Conservation (phyloP, 2,888 invertebrate species). For the Venusia cambrica region DNA sequence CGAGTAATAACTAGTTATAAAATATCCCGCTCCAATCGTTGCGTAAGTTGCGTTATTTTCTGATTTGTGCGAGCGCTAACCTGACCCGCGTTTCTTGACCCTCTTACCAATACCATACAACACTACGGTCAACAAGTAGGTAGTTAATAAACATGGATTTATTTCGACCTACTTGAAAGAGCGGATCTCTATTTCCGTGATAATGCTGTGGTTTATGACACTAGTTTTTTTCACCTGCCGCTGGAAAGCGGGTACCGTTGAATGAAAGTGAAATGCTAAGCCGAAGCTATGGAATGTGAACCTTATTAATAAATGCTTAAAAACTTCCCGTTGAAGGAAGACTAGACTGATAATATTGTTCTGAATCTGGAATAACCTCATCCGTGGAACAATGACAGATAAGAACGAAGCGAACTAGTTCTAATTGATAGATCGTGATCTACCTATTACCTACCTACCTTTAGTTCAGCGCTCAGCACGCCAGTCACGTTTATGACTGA, state of each 20-base stretch:
- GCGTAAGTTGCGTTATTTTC: constrained; percentile 3
- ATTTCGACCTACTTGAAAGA: constrained; percentile 18
- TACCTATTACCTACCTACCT: too few species aligned
- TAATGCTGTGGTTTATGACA: constrained; percentile 25
- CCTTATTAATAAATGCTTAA: too few species aligned
- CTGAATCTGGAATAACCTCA: background rate
- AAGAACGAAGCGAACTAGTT: constrained; percentile 5
- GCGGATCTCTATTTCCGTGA: constrained; percentile 3
- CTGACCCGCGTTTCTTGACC: too few species aligned
- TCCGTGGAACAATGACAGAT: constrained; percentile 3
- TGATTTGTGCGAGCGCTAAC: constrained; percentile 2
- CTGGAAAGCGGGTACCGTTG: constrained; percentile 27
- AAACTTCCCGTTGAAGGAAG: too few species aligned
- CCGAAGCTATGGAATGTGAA: constrained; percentile 3
- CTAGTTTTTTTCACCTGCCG: too few species aligned
- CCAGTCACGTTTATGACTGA: constrained; percentile 10
- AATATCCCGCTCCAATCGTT: constrained; percentile 5
- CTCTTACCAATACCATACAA: too few species aligned
- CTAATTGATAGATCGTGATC: constrained; percentile 11
- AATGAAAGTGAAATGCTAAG: constrained; percentile 31
- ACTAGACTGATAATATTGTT: too few species aligned
- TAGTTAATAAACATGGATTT: constrained; percentile 8
- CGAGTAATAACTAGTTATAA: too few species aligned
- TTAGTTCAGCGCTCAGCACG: constrained; percentile 2
- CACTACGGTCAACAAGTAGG: too few species aligned